Conservation (phyloP, 2,888 invertebrate species). For the Caenorhabditis becei region DNA sequence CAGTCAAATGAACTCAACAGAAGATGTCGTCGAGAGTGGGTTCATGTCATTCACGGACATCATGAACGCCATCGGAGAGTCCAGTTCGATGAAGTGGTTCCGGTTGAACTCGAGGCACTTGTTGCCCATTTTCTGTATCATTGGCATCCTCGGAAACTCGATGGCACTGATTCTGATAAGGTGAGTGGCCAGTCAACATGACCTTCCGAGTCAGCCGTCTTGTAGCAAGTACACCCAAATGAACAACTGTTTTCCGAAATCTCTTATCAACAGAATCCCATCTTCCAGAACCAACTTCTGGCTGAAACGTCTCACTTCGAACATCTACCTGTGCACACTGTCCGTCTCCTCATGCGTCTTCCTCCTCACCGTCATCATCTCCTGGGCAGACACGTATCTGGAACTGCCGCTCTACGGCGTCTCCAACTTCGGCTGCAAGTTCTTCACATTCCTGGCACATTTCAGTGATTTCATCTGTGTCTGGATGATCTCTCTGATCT, state of each 20-base stretch:
- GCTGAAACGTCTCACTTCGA: constrained; percentile 79
- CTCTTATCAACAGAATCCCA: background rate
- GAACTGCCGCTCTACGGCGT: constrained; percentile 74
- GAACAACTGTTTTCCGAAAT: too few relatives aligned
- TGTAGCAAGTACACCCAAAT: too few relatives aligned
- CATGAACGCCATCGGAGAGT: constrained; percentile 47
- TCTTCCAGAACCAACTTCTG: constrained; percentile 80
- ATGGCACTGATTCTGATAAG: constrained; percentile 80
- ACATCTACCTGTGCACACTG: constrained; percentile 79
- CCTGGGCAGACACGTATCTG: constrained; percentile 78
- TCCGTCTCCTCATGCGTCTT: constrained; percentile 79
- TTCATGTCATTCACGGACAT: background rate
- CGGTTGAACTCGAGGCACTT: constrained; percentile 58
- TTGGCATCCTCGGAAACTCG: constrained; percentile 79
- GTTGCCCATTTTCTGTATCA: constrained; percentile 68
- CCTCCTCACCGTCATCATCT: constrained; percentile 76
- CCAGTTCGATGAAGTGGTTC: constrained; percentile 58
- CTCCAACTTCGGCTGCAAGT: constrained; percentile 73
- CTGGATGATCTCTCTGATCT: constrained; percentile 80
- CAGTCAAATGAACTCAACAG: constrained; percentile 7
- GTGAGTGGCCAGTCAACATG: constrained; percentile 46
- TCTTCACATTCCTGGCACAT: constrained; percentile 79
- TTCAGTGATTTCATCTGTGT: constrained; percentile 79
- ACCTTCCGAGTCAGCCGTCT: too few relatives aligned
- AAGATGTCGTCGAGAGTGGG: constrained; percentile 10